phyloP scores from a whole-genome alignment of 2,797 vertebrate species.

The Paedocypris micromegethes region DNA sequence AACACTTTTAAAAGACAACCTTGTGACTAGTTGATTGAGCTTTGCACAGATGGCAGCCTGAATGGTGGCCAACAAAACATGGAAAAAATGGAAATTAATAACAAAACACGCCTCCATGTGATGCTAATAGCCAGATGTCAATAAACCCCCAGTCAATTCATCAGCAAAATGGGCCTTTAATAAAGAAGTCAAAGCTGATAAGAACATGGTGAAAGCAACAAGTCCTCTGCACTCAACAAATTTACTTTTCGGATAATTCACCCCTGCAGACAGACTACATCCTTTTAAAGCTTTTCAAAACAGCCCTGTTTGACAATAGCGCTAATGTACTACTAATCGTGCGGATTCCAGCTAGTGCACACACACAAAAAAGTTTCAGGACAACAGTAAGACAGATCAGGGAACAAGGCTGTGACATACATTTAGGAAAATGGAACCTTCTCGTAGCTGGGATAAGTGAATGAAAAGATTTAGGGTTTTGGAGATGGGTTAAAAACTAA shows the following conservation, averaged over 20 bases:
- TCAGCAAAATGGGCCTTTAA: constrained; percentile 22
- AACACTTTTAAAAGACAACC: constrained; percentile 53
- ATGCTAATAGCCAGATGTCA: constrained; percentile 42
- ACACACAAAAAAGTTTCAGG: not conserved
- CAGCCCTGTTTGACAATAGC: constrained; percentile 14
- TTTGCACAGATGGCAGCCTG: constrained; percentile 29
- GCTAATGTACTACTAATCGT: constrained; percentile 23
- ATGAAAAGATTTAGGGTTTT: not conserved
- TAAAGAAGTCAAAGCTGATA: constrained; percentile 29
- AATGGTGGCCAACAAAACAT: constrained; percentile 27
- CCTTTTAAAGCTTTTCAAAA: constrained; percentile 22
- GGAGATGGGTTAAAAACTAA: not conserved
- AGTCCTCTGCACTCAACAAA: constrained; percentile 3
- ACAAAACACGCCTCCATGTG: constrained; percentile 51
- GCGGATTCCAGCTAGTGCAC: constrained; percentile 20
- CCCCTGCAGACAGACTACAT: constrained; percentile 1
- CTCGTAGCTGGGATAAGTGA: constrained; percentile 11
- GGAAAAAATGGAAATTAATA: constrained; percentile 49
- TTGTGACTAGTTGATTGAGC: constrained; percentile 47
- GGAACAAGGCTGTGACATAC: not conserved
- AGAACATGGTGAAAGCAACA: constrained; percentile 13
- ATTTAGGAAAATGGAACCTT: constrained; percentile 1
- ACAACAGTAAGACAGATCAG: constrained; percentile 16
- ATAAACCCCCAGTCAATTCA: constrained; percentile 21
- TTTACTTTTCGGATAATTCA: constrained; percentile 17